phyloP scores from a whole-genome alignment of 2,888 invertebrate species.

The Perizoma affinitatum region DNA sequence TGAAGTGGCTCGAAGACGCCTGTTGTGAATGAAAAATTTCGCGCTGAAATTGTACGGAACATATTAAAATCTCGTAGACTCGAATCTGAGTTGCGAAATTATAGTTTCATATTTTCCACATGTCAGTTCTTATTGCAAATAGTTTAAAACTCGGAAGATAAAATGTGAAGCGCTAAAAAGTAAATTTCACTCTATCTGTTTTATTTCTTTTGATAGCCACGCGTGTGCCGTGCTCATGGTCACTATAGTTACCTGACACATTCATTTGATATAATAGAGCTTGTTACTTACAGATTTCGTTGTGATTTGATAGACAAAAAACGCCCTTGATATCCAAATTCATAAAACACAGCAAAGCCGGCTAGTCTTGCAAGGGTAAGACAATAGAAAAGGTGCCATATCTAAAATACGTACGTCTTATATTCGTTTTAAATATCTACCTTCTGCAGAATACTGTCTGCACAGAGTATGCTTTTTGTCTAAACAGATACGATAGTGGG shows the following conservation, averaged over 20 bases:
- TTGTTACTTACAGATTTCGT: too few relatives aligned
- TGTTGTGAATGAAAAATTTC: slow-evolving; percentile 55
- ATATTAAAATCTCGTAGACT: slow-evolving; percentile 24
- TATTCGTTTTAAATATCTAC: background rate
- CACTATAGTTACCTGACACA: too few relatives aligned
- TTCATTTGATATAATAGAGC: too few relatives aligned
- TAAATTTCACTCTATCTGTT: too few relatives aligned
- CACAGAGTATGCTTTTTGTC: slow-evolving; percentile 52
- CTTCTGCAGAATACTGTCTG: background rate
- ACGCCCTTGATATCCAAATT: too few relatives aligned
- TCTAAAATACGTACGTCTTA: too few relatives aligned
- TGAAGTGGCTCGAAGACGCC: slow-evolving; percentile 57
- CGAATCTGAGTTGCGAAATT: slow-evolving; percentile 15
- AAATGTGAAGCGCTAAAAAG: slow-evolving; percentile 3
- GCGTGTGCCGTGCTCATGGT: too few relatives aligned
- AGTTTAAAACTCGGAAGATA: slow-evolving; percentile 2
- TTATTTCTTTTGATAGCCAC: too few relatives aligned
- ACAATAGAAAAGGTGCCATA: too few relatives aligned
- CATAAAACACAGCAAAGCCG: too few relatives aligned
- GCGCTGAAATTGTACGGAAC: slow-evolving; percentile 23
- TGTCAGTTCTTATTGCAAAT: slow-evolving; percentile 7
- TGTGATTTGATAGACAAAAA: too few relatives aligned
- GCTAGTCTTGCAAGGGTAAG: too few relatives aligned
- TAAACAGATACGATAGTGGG: slow-evolving; percentile 61
- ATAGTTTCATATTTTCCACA: slow-evolving; percentile 1